A percentile compares a stretch with the other conserved stretches of the same genome.
phyloP scores from a whole-genome alignment of 1,140 invertebrate species.

The Zaprionus vittiger region DNA sequence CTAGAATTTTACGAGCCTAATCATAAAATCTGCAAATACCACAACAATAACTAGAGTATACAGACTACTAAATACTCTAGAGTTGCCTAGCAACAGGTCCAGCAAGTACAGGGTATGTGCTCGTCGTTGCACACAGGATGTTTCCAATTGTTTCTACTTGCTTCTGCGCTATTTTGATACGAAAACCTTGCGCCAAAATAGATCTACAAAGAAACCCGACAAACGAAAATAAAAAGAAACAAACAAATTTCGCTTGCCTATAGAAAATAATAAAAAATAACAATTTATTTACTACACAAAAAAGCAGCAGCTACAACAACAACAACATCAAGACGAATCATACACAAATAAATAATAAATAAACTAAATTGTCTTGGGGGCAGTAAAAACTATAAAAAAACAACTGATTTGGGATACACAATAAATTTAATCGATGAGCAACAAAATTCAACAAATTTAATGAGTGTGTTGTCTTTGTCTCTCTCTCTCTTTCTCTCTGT shows the following conservation, averaged over 20 bases:
- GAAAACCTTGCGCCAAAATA: conserved; percentile 49
- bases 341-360: conserved; percentile 32
- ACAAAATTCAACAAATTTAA: conserved; percentile 29
- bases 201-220: conserved; percentile 41
- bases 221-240: conserved; percentile 31
- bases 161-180: conserved; percentile 51
- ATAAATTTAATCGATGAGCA: conserved; percentile 37
- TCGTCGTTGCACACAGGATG: neutral
- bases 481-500: neutral
- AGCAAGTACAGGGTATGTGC: conserved; percentile 11
- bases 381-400: conserved; percentile 25
- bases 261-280: conserved; percentile 45
- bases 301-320: conserved; percentile 20
- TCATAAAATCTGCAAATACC: conserved; percentile 54
- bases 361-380: conserved; percentile 37
- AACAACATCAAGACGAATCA: conserved; percentile 24
- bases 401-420: conserved; percentile 7
- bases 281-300: conserved; percentile 48
- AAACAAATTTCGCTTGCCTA: conserved; percentile 22
- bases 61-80: conserved; percentile 1
- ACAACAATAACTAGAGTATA: conserved; percentile 23
- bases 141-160: neutral
- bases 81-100: neutral
- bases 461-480: conserved; percentile 17
- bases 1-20: conserved; percentile 68